phyloP scores from a whole-genome alignment of 2,797 vertebrate species.

The Tolypeutes matacus region DNA sequence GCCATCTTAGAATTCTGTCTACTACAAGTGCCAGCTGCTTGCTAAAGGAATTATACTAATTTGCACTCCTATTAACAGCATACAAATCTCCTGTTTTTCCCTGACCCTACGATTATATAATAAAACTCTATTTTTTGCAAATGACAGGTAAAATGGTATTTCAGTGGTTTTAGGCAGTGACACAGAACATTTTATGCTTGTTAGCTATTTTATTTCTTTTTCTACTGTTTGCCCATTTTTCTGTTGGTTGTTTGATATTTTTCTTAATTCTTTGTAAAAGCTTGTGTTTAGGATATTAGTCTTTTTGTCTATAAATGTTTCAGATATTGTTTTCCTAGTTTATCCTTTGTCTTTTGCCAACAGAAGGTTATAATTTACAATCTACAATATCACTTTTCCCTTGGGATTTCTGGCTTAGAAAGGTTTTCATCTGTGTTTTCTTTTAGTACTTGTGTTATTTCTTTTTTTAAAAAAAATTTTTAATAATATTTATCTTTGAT shows the following conservation, averaged over 20 bases:
- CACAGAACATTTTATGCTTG: neutral
- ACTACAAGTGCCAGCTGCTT: neutral
- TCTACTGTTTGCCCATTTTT: neutral
- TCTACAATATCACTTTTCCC: neutral
- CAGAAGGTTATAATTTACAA: conserved; percentile 1
- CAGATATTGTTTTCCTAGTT: neutral
- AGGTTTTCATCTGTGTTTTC: neutral
- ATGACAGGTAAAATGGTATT: neutral
- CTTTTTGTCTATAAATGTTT: neutral
- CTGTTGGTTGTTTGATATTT: conserved; percentile 31
- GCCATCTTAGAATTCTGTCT: neutral
- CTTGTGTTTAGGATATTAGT: neutral
- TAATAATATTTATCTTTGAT: neutral
- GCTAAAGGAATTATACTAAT: neutral
- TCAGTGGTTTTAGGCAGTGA: neutral
- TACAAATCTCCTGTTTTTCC: neutral
- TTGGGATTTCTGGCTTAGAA: conserved; percentile 16
- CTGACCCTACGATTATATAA: too few relatives aligned
- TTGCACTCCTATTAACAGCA: neutral
- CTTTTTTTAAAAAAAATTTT: too few relatives aligned
- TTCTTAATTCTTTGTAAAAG: conserved; percentile 31
- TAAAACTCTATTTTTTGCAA: too few relatives aligned
- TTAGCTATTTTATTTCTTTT: neutral
- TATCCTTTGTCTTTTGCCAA: neutral
- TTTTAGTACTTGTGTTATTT: neutral